Base-by-base conservation (phyloP, 2,888 invertebrate species). In the Ditylenchus weischeri region DNA sequence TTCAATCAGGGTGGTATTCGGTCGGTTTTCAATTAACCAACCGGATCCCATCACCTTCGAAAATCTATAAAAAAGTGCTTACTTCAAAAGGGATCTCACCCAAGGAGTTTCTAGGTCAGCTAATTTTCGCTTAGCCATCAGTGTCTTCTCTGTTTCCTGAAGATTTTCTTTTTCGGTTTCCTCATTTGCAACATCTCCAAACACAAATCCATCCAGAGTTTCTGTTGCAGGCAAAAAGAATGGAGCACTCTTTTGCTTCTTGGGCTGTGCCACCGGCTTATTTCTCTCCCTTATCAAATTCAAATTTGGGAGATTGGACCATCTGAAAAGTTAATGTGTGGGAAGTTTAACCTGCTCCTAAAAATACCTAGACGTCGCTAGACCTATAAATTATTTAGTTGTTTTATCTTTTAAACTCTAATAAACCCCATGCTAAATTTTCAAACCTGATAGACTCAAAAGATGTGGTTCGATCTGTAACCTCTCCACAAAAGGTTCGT, bases 221-320 rank as follows among this genome's bases (percentile, higher is more conserved):
- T 91, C 88, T 66, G 93, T 87, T 0, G 94, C 93, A 0, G 95
- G 93, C 62, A 96, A 86, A 84, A 98, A 96, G 86, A 98, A 98
- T 0, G 96, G 96, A 0, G 93, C 95, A 57, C 90, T 88, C 84
- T 91, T 91, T 0, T 91, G 90, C 1, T 88, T 88, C 79, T 91
- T 91, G 0, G 90, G 88, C 0, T 91, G 88, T 62, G 89, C 89
- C 84, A 89, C 91, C 0, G 95, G 93, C 82, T 91, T 94, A 84
- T 96, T 96, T 72, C 91, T 83, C 29, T 88, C 89, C 84, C 90
- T 91, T 1, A 96, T 90, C 0, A 90, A 84, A 75, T 93, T 92
- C 65, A 94, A 86, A 82, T 91, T 89, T 0, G 93, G 86, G 18
- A 96, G 86, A 84, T 93, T 93, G 72, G 91, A 43, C 43, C 43